phyloP scores from a whole-genome alignment of 1,140 invertebrate genomes.

The Helicoverpa armigera region DNA sequence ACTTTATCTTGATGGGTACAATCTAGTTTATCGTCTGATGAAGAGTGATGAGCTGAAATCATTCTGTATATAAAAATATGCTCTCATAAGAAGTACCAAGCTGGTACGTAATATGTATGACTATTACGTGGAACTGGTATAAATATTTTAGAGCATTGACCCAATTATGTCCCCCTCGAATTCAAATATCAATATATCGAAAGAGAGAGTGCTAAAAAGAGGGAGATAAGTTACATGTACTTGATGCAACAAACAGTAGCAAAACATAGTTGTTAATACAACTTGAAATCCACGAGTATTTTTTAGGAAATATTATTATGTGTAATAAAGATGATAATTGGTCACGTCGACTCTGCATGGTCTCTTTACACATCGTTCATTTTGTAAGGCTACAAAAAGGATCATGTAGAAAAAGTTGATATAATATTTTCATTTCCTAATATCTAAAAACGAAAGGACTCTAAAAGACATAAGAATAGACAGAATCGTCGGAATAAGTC shows the following conservation, averaged over 20 bases:
- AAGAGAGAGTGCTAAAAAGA: background rate
- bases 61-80: conserved; percentile 19
- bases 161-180: background rate
- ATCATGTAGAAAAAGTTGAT: no score
- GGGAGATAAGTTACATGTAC: background rate
- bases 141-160: background rate
- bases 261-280: background rate
- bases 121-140: conserved; percentile 4
- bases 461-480: background rate
- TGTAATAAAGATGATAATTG: no score
- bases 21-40: conserved; percentile 26
- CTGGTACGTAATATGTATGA: background rate
- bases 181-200: background rate
- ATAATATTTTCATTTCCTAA: background rate
- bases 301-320: no score
- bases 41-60: conserved; percentile 34
- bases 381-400: no score
- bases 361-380: no score
- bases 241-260: no score
- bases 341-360: no score
- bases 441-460: background rate
- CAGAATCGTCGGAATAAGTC: conserved; percentile 21
- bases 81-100: background rate
- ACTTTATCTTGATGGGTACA: conserved; percentile 18
- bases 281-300: no score